These are phyloP conservation scores for Agapornis canus DNA, from an alignment of 2,797 vertebrate species.

Conservation along the genomic window DNA sequence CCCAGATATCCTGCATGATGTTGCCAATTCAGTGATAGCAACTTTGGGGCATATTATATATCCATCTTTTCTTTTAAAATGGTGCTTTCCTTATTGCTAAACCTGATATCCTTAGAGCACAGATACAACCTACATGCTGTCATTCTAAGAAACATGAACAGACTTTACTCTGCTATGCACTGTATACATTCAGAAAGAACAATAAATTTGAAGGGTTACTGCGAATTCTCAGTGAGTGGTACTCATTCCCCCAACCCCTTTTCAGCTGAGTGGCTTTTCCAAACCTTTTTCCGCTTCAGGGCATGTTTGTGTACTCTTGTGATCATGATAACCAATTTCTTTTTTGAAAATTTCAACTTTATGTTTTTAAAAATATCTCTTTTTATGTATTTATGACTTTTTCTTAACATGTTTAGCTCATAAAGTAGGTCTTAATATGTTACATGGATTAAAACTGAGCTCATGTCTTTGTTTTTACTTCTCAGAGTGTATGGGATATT, in stretches of 20 bases:
- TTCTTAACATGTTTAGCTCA: not conserved
- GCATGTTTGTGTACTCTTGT: not conserved
- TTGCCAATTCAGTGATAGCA: not conserved
- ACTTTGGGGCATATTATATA: not conserved
- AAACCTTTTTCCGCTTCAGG: not conserved
- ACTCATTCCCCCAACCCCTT: not conserved
- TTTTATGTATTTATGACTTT: not conserved
- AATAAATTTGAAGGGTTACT: not conserved
- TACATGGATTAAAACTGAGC: not conserved
- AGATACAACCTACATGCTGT: not conserved
- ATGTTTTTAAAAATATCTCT: not conserved
- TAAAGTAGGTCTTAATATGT: not conserved
- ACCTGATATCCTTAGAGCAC: not conserved
- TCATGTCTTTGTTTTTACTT: conserved; percentile 1
- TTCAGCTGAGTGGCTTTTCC: not conserved
- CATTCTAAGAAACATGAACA: not conserved
- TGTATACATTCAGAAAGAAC: not conserved
- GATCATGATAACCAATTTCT: not conserved
- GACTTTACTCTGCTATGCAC: not conserved
- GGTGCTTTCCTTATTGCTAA: not conserved
- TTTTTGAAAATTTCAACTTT: not conserved
- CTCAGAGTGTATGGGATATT: conserved; percentile 89
- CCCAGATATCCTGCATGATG: not conserved
- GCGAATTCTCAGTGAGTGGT: not conserved
- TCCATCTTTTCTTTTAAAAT: not conserved